Conservation (phyloP, 2,113 vertebrate genomes). For the Sander lucioperca region DNA sequence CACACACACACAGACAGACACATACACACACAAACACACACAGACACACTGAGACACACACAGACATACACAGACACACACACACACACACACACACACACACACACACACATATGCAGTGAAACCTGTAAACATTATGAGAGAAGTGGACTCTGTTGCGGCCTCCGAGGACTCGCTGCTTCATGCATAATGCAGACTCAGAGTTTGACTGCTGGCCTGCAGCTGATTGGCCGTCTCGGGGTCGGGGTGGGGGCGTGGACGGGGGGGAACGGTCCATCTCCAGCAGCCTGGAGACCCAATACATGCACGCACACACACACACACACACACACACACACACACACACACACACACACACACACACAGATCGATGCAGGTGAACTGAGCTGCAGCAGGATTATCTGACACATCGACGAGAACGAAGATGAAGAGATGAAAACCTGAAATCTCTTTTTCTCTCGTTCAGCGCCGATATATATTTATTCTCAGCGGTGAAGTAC, state of each 20-base stretch:
- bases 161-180: constrained; percentile 56
- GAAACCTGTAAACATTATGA: constrained; percentile 66
- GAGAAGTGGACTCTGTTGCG: constrained; percentile 24
- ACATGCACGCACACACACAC: background rate
- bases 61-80: constrained; percentile 35
- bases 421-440: constrained; percentile 38
- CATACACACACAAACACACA: constrained; percentile 29
- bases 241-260: constrained; percentile 35
- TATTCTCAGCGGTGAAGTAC: too few relatives aligned
- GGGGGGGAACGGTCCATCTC: constrained; percentile 43
- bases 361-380: constrained; percentile 56
- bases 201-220: constrained; percentile 82
- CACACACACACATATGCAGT: constrained; percentile 22
- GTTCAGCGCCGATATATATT: too few relatives aligned
- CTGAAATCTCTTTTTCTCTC: background rate
- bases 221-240: constrained; percentile 73
- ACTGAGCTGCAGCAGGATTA: constrained; percentile 47
- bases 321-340: constrained; percentile 4
- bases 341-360: background rate
- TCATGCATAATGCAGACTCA: constrained; percentile 78
- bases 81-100: constrained; percentile 26
- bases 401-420: constrained; percentile 34
- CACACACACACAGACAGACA: constrained; percentile 32
- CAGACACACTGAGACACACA: constrained; percentile 26
- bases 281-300: constrained; percentile 38